Base-by-base conservation (phyloP, 92 coral and sea anemone genomes). In the Porites rus region DNA sequence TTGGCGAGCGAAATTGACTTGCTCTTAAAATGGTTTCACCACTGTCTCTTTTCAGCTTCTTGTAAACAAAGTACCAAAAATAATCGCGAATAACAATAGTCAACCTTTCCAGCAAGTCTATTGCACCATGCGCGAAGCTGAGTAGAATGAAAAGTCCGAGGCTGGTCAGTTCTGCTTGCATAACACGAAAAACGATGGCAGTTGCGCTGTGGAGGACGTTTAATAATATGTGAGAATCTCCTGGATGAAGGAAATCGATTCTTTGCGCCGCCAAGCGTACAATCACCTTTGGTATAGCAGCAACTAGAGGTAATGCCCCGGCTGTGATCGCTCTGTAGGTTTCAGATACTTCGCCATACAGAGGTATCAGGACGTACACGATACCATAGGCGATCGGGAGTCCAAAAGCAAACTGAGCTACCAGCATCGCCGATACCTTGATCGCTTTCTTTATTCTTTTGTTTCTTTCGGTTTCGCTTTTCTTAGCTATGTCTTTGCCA, bases 101-200 rank as follows among this genome's bases (percentile, higher is more conserved):
- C 24, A 22, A 22, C 24, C 24, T 22, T 22, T 22, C 24, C 24
- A 22, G 24, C 24, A 22, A 22, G 24, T 22, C 24, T 22, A 22
- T 22, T 22, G 1, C 24, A 22, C 24, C 24, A 1, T 22, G 24
- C 24, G 1, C 24, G 24, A 0, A 22, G 24, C 24, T 22, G 24
- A 22, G 24, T 22, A 22, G 24, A 22, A 22, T 22, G 24, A 22
- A 22, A 22, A 22, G 46, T 38, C 21, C 9, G 75, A 88, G 56
- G 20, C 46, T 38, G 24, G 20, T 70, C 52, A 94, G 69, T 31
- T 94, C 91, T 0, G 94, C 94, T 76, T 91, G 97, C 88, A 94
- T 76, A 14, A 86, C 87, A 13, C 97, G 92, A 72, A 85, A 92
- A 1, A 90, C 85, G 9, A 85, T 65, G 7, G 94, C 89, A 1